Base-by-base conservation (phyloP, 1,140 invertebrate species). In the Bombyx mandarina region DNA sequence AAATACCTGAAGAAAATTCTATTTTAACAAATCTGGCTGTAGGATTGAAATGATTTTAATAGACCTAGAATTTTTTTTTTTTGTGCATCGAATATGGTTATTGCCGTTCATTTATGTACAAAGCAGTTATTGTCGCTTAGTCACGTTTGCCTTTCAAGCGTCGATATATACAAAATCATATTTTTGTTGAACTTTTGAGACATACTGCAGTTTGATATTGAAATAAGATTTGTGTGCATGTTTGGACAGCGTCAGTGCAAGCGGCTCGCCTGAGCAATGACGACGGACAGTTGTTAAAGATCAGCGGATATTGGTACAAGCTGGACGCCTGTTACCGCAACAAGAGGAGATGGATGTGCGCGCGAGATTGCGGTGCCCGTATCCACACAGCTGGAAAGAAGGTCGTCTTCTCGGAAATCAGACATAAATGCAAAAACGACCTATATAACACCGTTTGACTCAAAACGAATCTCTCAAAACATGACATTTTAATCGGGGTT, bases 331-430 rank as follows among this genome's bases (percentile, higher is more conserved):
- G 69, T 47, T 82, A 85, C 58, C 55, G 63, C 18, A 60, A 53
- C 18, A 81, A 79, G 56, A 56, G 81, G 47, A 68, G 84, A 1
- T 87, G 84, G 84, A 58, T 64, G 7, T 87, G 84, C 63, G 81
- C 82, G 0, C 64, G 74, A 9, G 76, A 73, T 43, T 87, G 84
- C 58, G 76, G 69, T 1, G 82, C 81, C 1, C 66, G 84, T n/a
- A 66, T 87, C 7, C 82, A 87, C 54, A 87, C 84, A 0, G 26
- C 43, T 1, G 84, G 84, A 4, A 87, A 87, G 54, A 60, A 55
- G 8, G 22, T 87, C 2, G 79, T 85, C 6, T 82, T 85, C 65
- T 70, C 76, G 0, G 76, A 84, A 5, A 35, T 75, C 6, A 63
- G 73, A 47, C 83, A 87, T 57, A 69, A 66, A 6, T 87, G 84